Conservation (phyloP, 2,888 invertebrate species). For the Venusia cambrica region DNA sequence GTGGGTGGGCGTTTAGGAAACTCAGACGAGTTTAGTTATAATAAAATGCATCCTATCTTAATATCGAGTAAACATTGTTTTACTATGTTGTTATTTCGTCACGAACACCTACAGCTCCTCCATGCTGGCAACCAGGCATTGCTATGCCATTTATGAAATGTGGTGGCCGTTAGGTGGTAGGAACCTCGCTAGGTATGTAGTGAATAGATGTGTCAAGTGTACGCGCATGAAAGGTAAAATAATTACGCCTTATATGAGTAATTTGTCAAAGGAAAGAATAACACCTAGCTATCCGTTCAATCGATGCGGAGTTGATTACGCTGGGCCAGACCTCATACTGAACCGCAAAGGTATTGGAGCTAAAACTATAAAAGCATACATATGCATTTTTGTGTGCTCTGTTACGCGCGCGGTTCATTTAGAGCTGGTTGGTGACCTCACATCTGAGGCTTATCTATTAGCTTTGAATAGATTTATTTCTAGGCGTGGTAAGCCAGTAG, state of each 20-base stretch:
- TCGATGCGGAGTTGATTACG: conserved; percentile 32
- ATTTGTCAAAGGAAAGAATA: conserved; percentile 27
- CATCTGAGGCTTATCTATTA: conserved; percentile 33
- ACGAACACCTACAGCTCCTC: too few relatives aligned
- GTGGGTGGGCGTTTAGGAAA: too few relatives aligned
- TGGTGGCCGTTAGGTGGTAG: conserved; percentile 19
- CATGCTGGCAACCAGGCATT: conserved; percentile 30
- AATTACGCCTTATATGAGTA: conserved; percentile 31
- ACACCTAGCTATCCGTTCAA: conserved; percentile 30
- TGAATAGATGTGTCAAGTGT: conserved; percentile 31
- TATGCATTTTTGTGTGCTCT: conserved; percentile 33
- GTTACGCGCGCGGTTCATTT: conserved; percentile 36
- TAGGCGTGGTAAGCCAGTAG: conserved; percentile 29
- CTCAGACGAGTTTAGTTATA: too few relatives aligned
- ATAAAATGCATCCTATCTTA: too few relatives aligned
- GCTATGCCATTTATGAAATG: conserved; percentile 18
- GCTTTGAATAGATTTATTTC: conserved; percentile 29
- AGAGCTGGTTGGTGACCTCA: conserved; percentile 37
- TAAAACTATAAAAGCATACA: conserved; percentile 30
- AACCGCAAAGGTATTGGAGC: conserved; percentile 29
- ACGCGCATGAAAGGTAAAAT: conserved; percentile 22
- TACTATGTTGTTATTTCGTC: too few relatives aligned
- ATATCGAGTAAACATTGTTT: too few relatives aligned
- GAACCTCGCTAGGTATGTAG: too few relatives aligned
- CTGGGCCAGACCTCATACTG: conserved; percentile 28